Evolutionary conservation across 2,113 vertebrate genomes (phyloP).

Genomic region (Otis tarda): DNA sequence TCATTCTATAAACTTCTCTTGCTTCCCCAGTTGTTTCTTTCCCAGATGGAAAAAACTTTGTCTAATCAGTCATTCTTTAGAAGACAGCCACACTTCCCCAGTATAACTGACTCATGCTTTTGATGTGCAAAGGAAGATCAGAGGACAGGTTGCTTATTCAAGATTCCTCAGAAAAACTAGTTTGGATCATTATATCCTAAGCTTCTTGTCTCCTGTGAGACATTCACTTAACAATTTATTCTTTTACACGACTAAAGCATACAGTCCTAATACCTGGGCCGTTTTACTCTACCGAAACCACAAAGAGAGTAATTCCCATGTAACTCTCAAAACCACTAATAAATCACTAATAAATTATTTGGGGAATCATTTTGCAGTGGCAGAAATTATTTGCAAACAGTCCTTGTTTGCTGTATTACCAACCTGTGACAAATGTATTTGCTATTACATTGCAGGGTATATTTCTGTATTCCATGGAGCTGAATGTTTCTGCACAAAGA

Average conservation of each 20-base stretch:
- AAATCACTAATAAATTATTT: too few relatives aligned
- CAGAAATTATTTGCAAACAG: neutral
- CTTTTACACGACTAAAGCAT: neutral
- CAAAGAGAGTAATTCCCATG: accelerated
- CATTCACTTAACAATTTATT: neutral
- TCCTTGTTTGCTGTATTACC: neutral
- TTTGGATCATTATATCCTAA: neutral
- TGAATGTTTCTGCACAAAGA: neutral
- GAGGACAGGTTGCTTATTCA: neutral
- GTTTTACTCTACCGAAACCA: neutral
- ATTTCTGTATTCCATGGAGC: neutral
- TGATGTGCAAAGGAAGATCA: neutral
- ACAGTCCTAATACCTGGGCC: neutral
- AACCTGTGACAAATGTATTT: neutral
- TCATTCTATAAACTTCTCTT: neutral
- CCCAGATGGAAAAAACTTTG: neutral
- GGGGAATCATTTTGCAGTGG: neutral
- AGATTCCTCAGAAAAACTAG: neutral
- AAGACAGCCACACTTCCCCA: neutral
- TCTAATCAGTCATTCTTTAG: neutral
- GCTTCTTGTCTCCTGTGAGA: neutral
- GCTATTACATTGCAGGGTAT: neutral
- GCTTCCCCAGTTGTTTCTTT: neutral
- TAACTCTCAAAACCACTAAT: neutral
- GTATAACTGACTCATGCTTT: neutral